A percentile compares a stretch with the other conserved stretches of the same genome.
Evolutionary conservation across 2,888 invertebrate species (phyloP).

Genomic region (Gnatocerus cornutus): DNA sequence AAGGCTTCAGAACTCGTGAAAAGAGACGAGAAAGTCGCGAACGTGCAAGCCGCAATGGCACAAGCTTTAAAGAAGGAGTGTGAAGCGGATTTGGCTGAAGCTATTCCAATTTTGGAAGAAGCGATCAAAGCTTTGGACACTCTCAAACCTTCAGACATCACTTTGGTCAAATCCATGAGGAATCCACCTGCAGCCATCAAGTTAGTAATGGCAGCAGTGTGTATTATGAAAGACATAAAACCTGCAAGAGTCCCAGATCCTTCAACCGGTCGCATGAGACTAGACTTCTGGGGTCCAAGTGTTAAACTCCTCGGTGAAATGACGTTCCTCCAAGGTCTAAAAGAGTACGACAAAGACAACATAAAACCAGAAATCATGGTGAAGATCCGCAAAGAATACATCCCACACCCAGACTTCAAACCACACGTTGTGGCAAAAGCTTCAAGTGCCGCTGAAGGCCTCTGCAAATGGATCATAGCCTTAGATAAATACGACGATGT

Average conservation of each 20-base stretch:
- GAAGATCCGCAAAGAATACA: slow-evolving; percentile 83
- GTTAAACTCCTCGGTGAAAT: slow-evolving; percentile 83
- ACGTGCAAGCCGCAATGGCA: slow-evolving; percentile 88
- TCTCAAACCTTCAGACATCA: slow-evolving; percentile 88
- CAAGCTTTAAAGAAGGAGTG: slow-evolving; percentile 91
- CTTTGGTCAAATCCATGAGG: slow-evolving; percentile 91
- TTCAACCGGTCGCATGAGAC: slow-evolving; percentile 78
- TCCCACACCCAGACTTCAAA: slow-evolving; percentile 85
- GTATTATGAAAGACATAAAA: slow-evolving; percentile 86
- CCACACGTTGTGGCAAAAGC: slow-evolving; percentile 89
- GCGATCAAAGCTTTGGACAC: slow-evolving; percentile 86
- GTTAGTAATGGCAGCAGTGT: slow-evolving; percentile 92
- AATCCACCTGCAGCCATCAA: slow-evolving; percentile 89
- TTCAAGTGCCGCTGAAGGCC: slow-evolving; percentile 94
- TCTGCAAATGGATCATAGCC: slow-evolving; percentile 93
- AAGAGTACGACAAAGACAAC: slow-evolving; percentile 90
- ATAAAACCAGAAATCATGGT: slow-evolving; percentile 83
- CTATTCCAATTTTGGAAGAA: slow-evolving; percentile 87
- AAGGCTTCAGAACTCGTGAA: slow-evolving; percentile 85
- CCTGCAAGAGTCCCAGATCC: slow-evolving; percentile 86
- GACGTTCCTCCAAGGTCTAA: slow-evolving; percentile 82
- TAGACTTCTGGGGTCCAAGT: slow-evolving; percentile 91
- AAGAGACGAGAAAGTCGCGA: slow-evolving; percentile 91
- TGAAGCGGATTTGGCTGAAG: slow-evolving; percentile 92
- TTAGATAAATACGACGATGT: slow-evolving; percentile 92